phyloP scores from a whole-genome alignment of 2,113 vertebrate genomes.

The Phoenicopterus ruber region DNA sequence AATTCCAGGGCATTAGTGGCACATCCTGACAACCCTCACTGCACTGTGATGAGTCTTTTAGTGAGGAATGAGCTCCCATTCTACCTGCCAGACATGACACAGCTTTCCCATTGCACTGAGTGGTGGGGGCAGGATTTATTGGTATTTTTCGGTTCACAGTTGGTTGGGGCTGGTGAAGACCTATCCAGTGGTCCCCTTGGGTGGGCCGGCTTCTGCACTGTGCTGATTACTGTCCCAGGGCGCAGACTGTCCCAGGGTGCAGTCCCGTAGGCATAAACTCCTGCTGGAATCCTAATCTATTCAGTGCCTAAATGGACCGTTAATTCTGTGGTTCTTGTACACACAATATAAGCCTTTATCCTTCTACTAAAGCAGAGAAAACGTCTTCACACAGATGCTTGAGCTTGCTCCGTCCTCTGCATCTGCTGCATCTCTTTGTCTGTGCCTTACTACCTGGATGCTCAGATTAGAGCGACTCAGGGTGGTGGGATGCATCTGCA shows the following conservation, averaged over 20 bases:
- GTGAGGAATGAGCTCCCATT: not conserved
- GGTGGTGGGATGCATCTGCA: not conserved
- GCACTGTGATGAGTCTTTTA: not conserved
- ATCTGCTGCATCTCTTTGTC: not conserved
- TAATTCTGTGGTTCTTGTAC: not conserved
- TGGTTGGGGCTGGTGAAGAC: not conserved
- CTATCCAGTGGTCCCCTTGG: no score
- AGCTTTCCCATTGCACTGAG: rapidly evolving
- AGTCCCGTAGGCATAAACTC: not conserved
- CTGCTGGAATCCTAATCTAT: not conserved
- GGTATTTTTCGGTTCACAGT: not conserved
- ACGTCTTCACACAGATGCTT: not conserved
- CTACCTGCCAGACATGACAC: rapidly evolving
- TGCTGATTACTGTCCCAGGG: not conserved
- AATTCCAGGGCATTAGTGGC: not conserved
- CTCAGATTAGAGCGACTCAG: not conserved
- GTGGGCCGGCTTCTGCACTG: not conserved
- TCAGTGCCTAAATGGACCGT: not conserved
- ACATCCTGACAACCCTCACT: rapidly evolving
- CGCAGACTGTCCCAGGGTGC: not conserved
- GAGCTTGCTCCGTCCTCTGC: not conserved
- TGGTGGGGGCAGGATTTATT: not conserved
- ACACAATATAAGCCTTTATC: not conserved
- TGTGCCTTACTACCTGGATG: not conserved
- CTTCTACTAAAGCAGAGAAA: not conserved